These are phyloP conservation scores for Harpalus rubripes DNA, from an alignment of 2,888 invertebrate genomes.

Conservation along the genomic window DNA sequence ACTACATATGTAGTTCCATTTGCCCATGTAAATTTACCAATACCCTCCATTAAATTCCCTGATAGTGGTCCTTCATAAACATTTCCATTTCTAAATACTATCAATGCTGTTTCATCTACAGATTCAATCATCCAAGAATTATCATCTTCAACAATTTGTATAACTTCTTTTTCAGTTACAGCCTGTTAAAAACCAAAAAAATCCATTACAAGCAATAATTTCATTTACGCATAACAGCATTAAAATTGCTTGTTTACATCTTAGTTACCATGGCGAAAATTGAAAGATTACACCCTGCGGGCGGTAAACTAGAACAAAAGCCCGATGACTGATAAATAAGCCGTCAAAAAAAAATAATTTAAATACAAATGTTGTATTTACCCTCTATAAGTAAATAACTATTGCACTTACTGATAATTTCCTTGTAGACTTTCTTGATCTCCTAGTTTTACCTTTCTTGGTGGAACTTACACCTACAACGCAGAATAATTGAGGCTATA, in stretches of 20 bases:
- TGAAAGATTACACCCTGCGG: too few species aligned
- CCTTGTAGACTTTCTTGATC: not conserved
- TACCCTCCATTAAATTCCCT: constrained; percentile 81
- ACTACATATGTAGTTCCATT: constrained; percentile 81
- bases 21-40: constrained; percentile 81
- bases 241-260: too few species aligned
- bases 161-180: not conserved
- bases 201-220: not conserved
- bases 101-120: constrained; percentile 77
- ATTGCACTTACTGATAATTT: not conserved
- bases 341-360: too few species aligned
- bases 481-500: too few species aligned
- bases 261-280: too few species aligned
- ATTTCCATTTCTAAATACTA: constrained; percentile 81
- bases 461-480: not conserved
- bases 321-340: too few species aligned
- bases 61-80: constrained; percentile 80
- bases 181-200: not conserved
- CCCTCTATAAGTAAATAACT: too few species aligned
- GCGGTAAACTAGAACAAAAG: too few species aligned
- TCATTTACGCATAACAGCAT: not conserved
- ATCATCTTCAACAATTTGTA: not conserved
- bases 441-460: not conserved
- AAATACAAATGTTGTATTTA: too few species aligned
- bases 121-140: constrained; percentile 63